phyloP scores from a whole-genome alignment of 2,888 invertebrate genomes.

The Spialia ferax region DNA sequence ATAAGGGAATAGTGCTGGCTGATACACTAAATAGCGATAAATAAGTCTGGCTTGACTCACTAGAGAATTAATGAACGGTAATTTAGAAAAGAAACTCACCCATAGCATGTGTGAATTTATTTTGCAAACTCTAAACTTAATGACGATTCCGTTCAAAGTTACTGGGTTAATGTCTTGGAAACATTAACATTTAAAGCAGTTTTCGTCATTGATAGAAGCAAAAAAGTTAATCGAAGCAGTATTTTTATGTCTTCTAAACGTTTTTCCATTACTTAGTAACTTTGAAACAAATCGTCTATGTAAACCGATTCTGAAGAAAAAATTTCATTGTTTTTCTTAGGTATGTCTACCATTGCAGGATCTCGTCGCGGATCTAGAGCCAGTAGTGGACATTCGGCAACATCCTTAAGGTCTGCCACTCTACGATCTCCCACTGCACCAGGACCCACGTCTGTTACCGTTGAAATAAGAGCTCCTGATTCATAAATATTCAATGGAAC shows the following conservation, averaged over 20 bases:
- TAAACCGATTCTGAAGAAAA: background rate
- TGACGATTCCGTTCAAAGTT: constrained; percentile 6
- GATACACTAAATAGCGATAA: constrained; percentile 9
- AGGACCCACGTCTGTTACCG: constrained; percentile 88
- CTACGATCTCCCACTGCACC: constrained; percentile 74
- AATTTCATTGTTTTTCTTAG: constrained; percentile 31
- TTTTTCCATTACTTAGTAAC: background rate
- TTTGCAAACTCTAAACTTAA: constrained; percentile 14
- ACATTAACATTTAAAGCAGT: background rate
- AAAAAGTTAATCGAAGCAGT: background rate
- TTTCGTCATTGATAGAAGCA: background rate
- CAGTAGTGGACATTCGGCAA: constrained; percentile 92
- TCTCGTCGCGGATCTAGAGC: constrained; percentile 91
- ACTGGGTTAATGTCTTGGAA: background rate
- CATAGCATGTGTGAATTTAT: constrained; percentile 29
- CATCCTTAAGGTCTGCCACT: constrained; percentile 89
- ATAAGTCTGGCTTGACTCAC: constrained; percentile 23
- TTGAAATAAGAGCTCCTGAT: constrained; percentile 90
- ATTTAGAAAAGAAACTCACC: constrained; percentile 17
- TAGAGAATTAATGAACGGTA: constrained; percentile 10
- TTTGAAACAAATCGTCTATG: background rate
- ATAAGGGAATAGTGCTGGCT: constrained; percentile 24
- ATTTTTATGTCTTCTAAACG: background rate
- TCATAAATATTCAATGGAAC: constrained; percentile 43
- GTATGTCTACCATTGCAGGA: constrained; percentile 60